Base-by-base conservation (phyloP, 1,140 invertebrate genomes). In the Drosophila ananassae region DNA sequence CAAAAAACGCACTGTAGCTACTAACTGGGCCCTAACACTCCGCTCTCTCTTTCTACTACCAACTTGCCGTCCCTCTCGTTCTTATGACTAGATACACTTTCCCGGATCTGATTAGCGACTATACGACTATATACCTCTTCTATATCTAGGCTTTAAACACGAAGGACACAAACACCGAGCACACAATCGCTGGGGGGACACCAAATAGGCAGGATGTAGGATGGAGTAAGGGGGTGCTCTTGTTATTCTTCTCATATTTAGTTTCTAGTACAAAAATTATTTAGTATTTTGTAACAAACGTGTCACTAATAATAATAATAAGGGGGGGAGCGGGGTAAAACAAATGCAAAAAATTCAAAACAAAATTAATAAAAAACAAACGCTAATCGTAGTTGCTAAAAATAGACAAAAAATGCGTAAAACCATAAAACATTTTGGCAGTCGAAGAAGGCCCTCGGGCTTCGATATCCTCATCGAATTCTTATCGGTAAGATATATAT, bases 11-110 rank as follows among this genome's bases (percentile, higher is more conserved):
- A 24, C 50, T 37, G 50, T n/a, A 28, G 17, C 24, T 55, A 1
- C 25, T 21, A 4, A 30, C n/a, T 10, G 12, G 24, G 30, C 46
- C 41, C 24, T 25, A 10, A 9, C 17, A 17, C 17, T 17, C 17
- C 17, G 48, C 32, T 52, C 8, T n/a, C 10, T 37, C 30, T 67
- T 3, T 37, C 21, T 44, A 34, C 53, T 39, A 48, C 12, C 22
- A 56, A 12, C 39, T n/a, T 34, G 53, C 34, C n/a, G 13, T 37
- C 55, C 68, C 28, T 44, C 21, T 73, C 47, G 37, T 37, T 48
- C 55, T 79, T 79, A 81, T 85, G 81, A 85, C 81, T 85, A 85
- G 81, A 87, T 82, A 57, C 68, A 77, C 55, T 78, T 61, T 50
- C 58, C 22, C 24, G 37, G 17, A 28, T 13, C 50, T 61, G n/a